phyloP scores from a whole-genome alignment of 2,113 vertebrate species.

The Lontra canadensis region DNA sequence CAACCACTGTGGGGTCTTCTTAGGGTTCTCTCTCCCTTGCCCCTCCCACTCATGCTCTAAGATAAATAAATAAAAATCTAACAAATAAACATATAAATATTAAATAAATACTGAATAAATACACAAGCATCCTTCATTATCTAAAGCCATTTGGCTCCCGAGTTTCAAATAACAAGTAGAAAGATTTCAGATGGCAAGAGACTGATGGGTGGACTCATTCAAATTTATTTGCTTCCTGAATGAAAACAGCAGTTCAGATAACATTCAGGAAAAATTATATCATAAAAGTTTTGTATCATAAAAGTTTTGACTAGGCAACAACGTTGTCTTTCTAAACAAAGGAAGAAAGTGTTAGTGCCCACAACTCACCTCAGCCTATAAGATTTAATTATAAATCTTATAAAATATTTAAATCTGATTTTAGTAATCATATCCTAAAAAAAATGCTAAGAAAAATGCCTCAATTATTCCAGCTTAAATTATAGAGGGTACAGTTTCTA shows the following conservation, averaged over 20 bases:
- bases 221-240: constrained; percentile 23
- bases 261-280: background rate
- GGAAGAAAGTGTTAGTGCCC: no score
- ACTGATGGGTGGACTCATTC: background rate
- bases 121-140: background rate
- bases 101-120: background rate
- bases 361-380: no score
- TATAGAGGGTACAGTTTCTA: background rate
- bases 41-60: background rate
- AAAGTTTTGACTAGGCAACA: no score
- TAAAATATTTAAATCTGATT: background rate
- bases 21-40: background rate
- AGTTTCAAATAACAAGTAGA: constrained; percentile 1
- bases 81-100: background rate
- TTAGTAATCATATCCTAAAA: background rate
- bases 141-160: background rate
- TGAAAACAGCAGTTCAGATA: background rate
- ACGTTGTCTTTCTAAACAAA: no score
- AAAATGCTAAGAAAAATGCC: background rate
- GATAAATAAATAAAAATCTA: background rate
- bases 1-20: background rate
- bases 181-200: constrained; percentile 19
- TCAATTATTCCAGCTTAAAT: constrained; percentile 21
- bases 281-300: no score
- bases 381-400: background rate